These are phyloP conservation scores for Hydra vulgaris DNA, from an alignment of 30 jellyfish, hydroid and myxozoan species.

Conservation along the genomic window DNA sequence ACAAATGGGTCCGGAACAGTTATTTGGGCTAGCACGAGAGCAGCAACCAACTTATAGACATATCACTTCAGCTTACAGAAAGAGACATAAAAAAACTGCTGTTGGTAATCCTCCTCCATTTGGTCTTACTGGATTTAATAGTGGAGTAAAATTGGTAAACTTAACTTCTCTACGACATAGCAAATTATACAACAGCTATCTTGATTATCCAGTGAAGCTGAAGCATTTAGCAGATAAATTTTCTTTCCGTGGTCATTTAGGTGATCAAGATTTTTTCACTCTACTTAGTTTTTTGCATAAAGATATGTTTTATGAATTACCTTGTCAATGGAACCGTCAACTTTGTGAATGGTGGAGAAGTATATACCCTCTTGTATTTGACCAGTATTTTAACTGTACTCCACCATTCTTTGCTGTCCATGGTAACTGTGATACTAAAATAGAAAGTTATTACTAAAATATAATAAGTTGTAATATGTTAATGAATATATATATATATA, in stretches of 20 bases:
- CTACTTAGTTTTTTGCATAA: conserved; percentile 55
- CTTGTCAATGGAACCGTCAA: conserved; percentile 96
- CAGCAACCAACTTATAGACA: conserved; percentile 90
- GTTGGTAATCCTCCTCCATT: conserved; percentile 85
- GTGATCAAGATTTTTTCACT: conserved; percentile 82
- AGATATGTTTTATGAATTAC: conserved; percentile 56
- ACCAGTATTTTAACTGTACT: conserved; percentile 41
- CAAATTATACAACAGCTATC: conserved; percentile 37
- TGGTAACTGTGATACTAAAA: conserved; percentile 83
- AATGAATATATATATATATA: too few species aligned
- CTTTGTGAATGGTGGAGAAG: conserved; percentile 86
- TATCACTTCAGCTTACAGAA: conserved; percentile 43
- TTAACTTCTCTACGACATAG: conserved; percentile 61
- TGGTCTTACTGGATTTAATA: conserved; percentile 74
- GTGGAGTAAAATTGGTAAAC: conserved; percentile 71
- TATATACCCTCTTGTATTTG: conserved; percentile 62
- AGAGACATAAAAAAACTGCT: conserved; percentile 37
- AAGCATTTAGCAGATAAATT: conserved; percentile 47
- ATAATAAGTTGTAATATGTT: too few species aligned
- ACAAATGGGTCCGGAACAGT: conserved; percentile 32
- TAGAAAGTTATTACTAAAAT: background rate
- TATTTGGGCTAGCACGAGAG: conserved; percentile 81
- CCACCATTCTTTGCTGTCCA: conserved; percentile 61
- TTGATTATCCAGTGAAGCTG: conserved; percentile 24
- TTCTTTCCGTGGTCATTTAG: conserved; percentile 70